Conservation (phyloP, 2,797 vertebrate genomes). For the Neosalanx taihuensis region DNA sequence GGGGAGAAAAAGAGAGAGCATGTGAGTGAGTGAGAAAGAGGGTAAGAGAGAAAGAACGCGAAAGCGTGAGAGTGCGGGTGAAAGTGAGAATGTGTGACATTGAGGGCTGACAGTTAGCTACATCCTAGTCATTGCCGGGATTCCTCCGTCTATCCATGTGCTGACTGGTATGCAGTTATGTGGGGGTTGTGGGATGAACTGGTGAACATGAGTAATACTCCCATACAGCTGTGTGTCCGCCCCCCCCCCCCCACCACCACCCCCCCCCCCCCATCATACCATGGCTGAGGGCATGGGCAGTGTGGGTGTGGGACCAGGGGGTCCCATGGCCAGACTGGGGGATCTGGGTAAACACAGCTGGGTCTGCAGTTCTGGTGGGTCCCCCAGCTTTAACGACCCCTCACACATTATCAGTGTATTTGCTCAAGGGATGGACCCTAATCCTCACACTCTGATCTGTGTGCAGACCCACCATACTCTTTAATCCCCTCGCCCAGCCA, state of each 20-base stretch:
- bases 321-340: not conserved
- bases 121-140: not conserved
- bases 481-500: not conserved
- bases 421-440: slow-evolving; percentile 69
- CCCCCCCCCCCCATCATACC: not conserved
- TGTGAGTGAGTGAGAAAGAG: no score
- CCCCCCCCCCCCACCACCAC: not conserved
- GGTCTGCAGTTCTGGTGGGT: slow-evolving; percentile 49
- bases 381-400: slow-evolving; percentile 39
- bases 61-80: not conserved
- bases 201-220: slow-evolving; percentile 3
- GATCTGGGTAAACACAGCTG: slow-evolving; percentile 74
- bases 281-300: not conserved
- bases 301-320: not conserved
- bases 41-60: no score
- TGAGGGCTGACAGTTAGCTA: not conserved
- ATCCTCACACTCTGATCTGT: slow-evolving; percentile 59
- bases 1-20: not conserved
- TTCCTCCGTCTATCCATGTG: not conserved
- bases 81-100: not conserved
- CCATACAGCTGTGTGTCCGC: slow-evolving; percentile 27
- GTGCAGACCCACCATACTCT: slow-evolving; percentile 19
- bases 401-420: slow-evolving; percentile 65
- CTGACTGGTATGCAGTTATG: not conserved
- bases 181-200: not conserved